Conservation (phyloP, 2,797 vertebrate species). For the Eleutherodactylus coqui region DNA sequence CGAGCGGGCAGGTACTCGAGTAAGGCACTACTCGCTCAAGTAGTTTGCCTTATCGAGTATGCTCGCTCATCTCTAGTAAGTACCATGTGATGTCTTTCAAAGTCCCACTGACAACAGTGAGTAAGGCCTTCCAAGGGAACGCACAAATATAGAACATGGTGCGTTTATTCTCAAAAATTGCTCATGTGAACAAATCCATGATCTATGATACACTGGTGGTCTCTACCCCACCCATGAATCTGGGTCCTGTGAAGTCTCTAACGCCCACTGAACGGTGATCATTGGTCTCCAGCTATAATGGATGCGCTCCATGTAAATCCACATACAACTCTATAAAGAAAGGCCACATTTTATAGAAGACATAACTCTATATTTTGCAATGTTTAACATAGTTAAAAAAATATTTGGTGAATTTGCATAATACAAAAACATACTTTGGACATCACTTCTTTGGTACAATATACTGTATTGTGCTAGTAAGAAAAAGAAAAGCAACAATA, state of each 20-base stretch:
- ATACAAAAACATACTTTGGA: slow-evolving; percentile 53
- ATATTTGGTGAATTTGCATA: slow-evolving; percentile 36
- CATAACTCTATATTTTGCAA: slow-evolving; percentile 32
- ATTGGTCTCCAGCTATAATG: no score
- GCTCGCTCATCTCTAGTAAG: no score
- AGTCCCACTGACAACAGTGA: no score
- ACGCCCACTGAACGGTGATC: not conserved
- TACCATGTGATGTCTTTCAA: no score
- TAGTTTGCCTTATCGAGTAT: no score
- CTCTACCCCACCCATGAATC: not conserved
- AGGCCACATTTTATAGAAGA: slow-evolving; percentile 7
- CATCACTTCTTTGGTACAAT: slow-evolving; percentile 51
- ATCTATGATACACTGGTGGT: no score
- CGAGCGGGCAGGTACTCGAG: no score
- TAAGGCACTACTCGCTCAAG: no score
- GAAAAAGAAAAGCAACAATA: not conserved
- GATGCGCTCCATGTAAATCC: not conserved
- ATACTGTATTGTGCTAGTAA: slow-evolving; percentile 1
- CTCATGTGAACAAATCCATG: no score
- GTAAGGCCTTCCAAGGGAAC: no score
- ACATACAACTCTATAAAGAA: slow-evolving; percentile 6
- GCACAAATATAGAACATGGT: no score
- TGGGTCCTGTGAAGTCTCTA: not conserved
- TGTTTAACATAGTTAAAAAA: slow-evolving; percentile 48
- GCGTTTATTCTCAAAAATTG: no score